Evolutionary conservation across 2,113 vertebrate species (phyloP).

Genomic region (Shinisaurus crocodilurus): DNA sequence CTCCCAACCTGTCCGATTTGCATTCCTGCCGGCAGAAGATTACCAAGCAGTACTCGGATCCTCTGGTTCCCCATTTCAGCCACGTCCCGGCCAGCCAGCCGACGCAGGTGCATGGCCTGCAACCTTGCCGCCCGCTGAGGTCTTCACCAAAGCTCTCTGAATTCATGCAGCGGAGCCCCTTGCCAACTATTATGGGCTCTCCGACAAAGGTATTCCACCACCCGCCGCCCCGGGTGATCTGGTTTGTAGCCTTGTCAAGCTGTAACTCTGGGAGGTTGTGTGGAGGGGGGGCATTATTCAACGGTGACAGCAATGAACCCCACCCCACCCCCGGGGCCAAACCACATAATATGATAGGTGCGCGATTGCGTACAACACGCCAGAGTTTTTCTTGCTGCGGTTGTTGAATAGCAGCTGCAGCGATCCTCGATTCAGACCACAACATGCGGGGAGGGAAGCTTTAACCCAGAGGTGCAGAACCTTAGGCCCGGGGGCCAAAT

Average conservation of each 20-base stretch:
- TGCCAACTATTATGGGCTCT: conserved; percentile 94
- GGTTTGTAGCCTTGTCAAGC: neutral
- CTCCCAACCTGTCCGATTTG: conserved; percentile 87
- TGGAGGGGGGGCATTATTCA: neutral
- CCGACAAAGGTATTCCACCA: conserved; percentile 86
- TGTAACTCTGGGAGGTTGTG: neutral
- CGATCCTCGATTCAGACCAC: too few relatives aligned
- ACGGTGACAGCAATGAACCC: neutral
- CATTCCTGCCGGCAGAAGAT: conserved; percentile 87
- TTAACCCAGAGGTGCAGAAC: too few relatives aligned
- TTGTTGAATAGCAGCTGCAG: too few relatives aligned
- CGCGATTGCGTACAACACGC: too few relatives aligned
- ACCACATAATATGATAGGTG: too few relatives aligned
- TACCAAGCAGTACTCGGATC: conserved; percentile 93
- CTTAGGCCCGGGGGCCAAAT: too few relatives aligned
- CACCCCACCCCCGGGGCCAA: too few relatives aligned
- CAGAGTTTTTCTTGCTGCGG: too few relatives aligned
- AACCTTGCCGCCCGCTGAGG: conserved; percentile 83
- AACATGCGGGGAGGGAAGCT: too few relatives aligned
- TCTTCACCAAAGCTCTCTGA: conserved; percentile 93
- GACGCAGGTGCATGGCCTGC: conserved; percentile 66
- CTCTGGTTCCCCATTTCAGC: conserved; percentile 75
- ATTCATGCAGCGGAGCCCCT: conserved; percentile 92
- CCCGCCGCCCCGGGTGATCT: neutral
- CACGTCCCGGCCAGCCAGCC: conserved; percentile 70